A percentile compares a stretch with the other conserved stretches of the same genome.
These are phyloP conservation scores for Hirundichthys speculiger DNA, from an alignment of 2,113 vertebrate species.

Conservation along the genomic window DNA sequence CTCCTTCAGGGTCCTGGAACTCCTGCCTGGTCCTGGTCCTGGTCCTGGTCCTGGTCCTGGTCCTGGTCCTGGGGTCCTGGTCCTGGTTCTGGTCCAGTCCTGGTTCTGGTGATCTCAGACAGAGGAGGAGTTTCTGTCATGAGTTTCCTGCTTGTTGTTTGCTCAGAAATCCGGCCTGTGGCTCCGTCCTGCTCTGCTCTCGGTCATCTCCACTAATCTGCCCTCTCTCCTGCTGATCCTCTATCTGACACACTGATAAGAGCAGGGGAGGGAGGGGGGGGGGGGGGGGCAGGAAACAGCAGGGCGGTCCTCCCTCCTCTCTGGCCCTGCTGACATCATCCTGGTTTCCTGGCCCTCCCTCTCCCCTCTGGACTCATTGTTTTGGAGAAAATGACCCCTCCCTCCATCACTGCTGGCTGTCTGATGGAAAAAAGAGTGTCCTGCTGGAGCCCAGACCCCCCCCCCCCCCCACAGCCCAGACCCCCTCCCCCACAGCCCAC, in stretches of 20 bases:
- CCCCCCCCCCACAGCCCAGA: too few relatives aligned
- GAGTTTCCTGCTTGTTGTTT: background rate
- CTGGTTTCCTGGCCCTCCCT: slow-evolving; percentile 65
- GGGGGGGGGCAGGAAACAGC: slow-evolving; percentile 53
- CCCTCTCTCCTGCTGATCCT: slow-evolving; percentile 26
- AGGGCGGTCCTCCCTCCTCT: slow-evolving; percentile 48
- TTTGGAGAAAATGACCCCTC: slow-evolving; percentile 17
- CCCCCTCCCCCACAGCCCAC: too few relatives aligned
- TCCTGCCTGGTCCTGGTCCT: too few relatives aligned
- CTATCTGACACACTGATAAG: slow-evolving; percentile 33
- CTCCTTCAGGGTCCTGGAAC: too few relatives aligned
- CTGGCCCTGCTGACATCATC: slow-evolving; percentile 61
- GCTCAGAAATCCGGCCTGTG: background rate
- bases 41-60: too few relatives aligned
- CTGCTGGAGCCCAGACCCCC: too few relatives aligned
- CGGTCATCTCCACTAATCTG: slow-evolving; percentile 28
- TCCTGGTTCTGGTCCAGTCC: background rate
- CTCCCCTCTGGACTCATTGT: slow-evolving; percentile 46
- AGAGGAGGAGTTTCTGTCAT: background rate
- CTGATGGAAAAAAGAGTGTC: too few relatives aligned
- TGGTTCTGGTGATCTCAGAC: too few relatives aligned
- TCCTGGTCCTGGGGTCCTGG: too few relatives aligned
- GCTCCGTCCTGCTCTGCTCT: background rate
- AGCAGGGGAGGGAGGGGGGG: slow-evolving; percentile 18
- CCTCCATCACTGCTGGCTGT: background rate